Percentiles rank a stretch among this genome's conserved stretches.
Evolutionary conservation across 2,888 invertebrate species (phyloP).

Genomic region (Caradrina kadenii): DNA sequence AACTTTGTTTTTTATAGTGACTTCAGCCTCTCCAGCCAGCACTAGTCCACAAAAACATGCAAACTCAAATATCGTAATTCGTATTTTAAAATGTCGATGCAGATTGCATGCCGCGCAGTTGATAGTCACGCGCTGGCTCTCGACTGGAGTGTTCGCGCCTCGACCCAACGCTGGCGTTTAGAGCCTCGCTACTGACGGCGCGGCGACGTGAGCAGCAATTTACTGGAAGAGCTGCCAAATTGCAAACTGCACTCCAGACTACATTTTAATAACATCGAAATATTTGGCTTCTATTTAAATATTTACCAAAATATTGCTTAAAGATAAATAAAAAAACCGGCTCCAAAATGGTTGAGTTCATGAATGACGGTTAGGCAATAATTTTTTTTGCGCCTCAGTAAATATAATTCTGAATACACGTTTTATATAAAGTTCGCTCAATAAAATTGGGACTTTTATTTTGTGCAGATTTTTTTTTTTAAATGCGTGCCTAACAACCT

Average conservation of each 20-base stretch:
- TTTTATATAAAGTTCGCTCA: neutral
- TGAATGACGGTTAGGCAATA: too few species aligned
- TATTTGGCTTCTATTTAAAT: conserved; percentile 9
- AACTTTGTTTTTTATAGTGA: too few species aligned
- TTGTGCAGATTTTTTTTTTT: neutral
- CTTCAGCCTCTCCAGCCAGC: neutral
- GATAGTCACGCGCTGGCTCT: conserved; percentile 85
- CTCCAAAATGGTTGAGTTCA: too few species aligned
- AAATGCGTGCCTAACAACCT: neutral
- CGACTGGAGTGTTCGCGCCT: conserved; percentile 75
- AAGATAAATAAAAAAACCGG: too few species aligned
- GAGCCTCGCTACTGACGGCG: conserved; percentile 59
- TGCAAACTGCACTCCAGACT: conserved; percentile 37
- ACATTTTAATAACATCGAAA: conserved; percentile 40
- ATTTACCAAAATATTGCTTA: too few species aligned
- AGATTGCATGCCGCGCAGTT: conserved; percentile 70
- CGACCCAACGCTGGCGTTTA: conserved; percentile 72
- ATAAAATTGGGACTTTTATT: neutral
- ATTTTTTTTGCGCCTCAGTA: neutral
- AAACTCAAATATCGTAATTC: conserved; percentile 36
- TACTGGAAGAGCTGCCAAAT: conserved; percentile 60
- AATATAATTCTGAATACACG: neutral
- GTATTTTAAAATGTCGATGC: conserved; percentile 59
- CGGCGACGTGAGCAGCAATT: conserved; percentile 55
- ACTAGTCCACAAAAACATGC: conserved; percentile 14